Evolutionary conservation across 2,113 vertebrate genomes (phyloP).

Genomic region (Chaetodon auriga): DNA sequence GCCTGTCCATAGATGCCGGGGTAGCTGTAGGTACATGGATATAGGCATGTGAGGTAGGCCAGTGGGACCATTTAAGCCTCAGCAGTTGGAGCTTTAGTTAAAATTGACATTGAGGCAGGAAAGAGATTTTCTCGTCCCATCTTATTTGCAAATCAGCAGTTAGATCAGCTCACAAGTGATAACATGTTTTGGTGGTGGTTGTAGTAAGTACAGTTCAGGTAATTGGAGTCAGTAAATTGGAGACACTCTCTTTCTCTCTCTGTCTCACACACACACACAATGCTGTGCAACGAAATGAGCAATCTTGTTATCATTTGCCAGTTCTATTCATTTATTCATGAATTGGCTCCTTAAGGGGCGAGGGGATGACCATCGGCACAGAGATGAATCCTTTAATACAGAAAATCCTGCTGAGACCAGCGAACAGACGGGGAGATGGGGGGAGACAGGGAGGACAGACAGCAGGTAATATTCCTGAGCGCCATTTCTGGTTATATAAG

Average conservation of each 20-base stretch:
- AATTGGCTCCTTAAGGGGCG: conserved; percentile 58
- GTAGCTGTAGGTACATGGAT: conserved; percentile 2
- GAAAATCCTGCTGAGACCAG: conserved; percentile 51
- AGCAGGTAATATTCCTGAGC: conserved; percentile 35
- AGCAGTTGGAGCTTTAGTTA: neutral
- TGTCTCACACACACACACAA: neutral
- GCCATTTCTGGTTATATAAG: conserved; percentile 47
- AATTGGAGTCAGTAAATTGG: conserved; percentile 45
- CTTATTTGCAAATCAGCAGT: conserved; percentile 5
- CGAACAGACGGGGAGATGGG: neutral
- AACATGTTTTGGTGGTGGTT: conserved; percentile 7
- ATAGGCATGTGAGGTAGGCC: neutral
- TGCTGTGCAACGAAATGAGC: conserved; percentile 55
- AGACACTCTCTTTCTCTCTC: neutral
- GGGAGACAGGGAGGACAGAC: conserved; percentile 14
- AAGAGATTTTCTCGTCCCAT: neutral
- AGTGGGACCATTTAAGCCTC: neutral
- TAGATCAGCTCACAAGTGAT: neutral
- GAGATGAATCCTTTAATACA: conserved; percentile 55
- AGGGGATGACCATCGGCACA: conserved; percentile 6
- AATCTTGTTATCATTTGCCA: conserved; percentile 56
- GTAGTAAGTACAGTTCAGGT: conserved; percentile 12
- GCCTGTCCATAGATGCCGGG: neutral
- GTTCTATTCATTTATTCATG: conserved; percentile 77
- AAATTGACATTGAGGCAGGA: neutral